Percentiles rank a stretch among this genome's conserved stretches.
Evolutionary conservation across 2,888 invertebrate species (phyloP).

Genomic region (Heliothis peltigera): DNA sequence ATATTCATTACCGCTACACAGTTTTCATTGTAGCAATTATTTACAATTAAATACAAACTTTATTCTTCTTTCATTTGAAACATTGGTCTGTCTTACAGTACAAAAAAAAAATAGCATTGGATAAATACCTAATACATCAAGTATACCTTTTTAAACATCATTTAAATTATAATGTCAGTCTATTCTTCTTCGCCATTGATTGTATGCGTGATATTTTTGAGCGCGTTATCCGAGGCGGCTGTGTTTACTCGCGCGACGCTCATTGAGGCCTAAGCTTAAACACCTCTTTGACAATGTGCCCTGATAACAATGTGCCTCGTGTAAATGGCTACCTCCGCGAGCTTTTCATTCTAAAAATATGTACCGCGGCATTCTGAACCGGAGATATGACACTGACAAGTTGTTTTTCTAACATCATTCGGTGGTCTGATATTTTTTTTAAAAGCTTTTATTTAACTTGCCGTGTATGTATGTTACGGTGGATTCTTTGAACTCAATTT

Average conservation of each 20-base stretch:
- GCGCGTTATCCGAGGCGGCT: slow-evolving; percentile 48
- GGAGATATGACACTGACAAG: slow-evolving; percentile 16
- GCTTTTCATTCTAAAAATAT: slow-evolving; percentile 42
- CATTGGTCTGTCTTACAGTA: no score
- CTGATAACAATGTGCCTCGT: slow-evolving; percentile 53
- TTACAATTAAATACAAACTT: no score
- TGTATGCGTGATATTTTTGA: slow-evolving; percentile 47
- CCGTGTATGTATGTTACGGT: no score
- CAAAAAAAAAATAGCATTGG: no score
- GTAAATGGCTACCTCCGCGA: slow-evolving; percentile 34
- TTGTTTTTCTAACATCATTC: slow-evolving; percentile 20
- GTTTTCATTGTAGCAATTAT: no score
- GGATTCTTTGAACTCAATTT: no score
- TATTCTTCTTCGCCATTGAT: slow-evolving; percentile 43
- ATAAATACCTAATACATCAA: background rate
- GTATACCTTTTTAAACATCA: slow-evolving; percentile 8
- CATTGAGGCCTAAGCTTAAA: slow-evolving; percentile 54
- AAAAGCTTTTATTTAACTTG: no score
- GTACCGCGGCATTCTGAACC: slow-evolving; percentile 12
- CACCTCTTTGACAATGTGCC: slow-evolving; percentile 50
- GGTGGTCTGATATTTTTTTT: slow-evolving; percentile 21
- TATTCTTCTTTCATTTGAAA: no score
- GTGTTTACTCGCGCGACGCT: slow-evolving; percentile 54
- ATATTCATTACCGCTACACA: background rate
- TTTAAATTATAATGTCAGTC: slow-evolving; percentile 24